Base-by-base conservation (phyloP, 2,113 vertebrate species). In the Cathartes aura region DNA sequence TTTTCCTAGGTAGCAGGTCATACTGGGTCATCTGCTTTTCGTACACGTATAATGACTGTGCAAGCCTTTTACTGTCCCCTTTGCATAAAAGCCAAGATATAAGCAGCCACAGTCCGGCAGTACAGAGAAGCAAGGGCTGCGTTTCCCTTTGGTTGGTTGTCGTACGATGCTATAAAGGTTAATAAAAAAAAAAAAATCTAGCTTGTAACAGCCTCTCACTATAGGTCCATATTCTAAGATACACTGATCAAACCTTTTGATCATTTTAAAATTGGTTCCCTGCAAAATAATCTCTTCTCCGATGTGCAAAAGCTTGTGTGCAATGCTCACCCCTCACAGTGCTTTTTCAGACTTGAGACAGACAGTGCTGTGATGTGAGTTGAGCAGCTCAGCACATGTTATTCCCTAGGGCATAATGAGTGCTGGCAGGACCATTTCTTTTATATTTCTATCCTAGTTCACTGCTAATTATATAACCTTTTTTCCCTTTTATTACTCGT, bases 401-500 rank as follows among this genome's bases (percentile, higher is more conserved):
- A 62, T 71, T 95, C 89, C 87, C 78, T 45, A 42, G 50, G 78
- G 95, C 58, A 53, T n/a, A 80, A 68, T 40, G 50, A 87, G 50
- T 36, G 45, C 89, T 81, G 95, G 91, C 94, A 94, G 87, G 66
- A 80, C 74, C 29, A 19, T 38, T 87, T 66, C 70, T 89, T 89
- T 73, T 78, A 17, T 56, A 87, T 71, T 90, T 82, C 62, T 82
- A 90, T 64, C 86, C 84, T 58, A 67, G 74, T 32, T 88, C 74
- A 40, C 26, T 93, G 91, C 62, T 93, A 96, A 94, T 97, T 93
- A 94, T 70, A 86, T 87, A 97, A 95, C 62, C 50, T 36, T 34
- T 34, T 68, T 22, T 9, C 27, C 26, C 4, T 85, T 84, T 75
- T 62, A 80, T 95, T 91, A 55, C 29, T 91, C 32, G 17, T 70